These are phyloP conservation scores for Columbina picui DNA, from an alignment of 2,113 vertebrate genomes.

Conservation along the genomic window DNA sequence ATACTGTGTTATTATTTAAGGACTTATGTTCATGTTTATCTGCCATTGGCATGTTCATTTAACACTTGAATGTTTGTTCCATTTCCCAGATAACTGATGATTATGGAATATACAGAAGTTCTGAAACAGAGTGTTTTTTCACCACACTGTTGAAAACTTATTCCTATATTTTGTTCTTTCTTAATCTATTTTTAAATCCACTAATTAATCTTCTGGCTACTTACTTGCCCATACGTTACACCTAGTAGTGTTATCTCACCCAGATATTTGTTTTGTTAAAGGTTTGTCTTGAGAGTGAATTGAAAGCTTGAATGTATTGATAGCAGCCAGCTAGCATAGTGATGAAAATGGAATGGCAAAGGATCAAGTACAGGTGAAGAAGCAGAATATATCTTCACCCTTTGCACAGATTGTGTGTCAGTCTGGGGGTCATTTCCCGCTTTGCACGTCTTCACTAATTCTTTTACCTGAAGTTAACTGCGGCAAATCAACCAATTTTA, in stretches of 20 bases:
- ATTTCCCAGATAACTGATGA: not conserved
- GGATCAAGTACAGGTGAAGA: not conserved
- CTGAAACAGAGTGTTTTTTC: not conserved
- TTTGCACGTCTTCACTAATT: not conserved
- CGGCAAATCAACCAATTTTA: not conserved
- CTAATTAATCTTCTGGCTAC: constrained; percentile 10
- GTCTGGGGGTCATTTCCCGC: not conserved
- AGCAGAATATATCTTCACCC: not conserved
- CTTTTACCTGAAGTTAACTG: not conserved
- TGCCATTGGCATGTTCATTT: not conserved
- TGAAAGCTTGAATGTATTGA: not conserved
- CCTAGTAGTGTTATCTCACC: not conserved
- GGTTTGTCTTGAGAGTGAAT: not conserved
- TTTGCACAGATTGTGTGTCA: not conserved
- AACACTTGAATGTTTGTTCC: not conserved
- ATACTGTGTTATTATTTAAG: not conserved
- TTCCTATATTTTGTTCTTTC: not conserved
- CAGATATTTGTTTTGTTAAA: not conserved
- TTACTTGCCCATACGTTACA: not conserved
- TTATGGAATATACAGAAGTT: not conserved
- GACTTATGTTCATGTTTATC: not conserved
- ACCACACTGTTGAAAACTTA: not conserved
- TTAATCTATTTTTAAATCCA: not conserved
- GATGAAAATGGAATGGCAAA: not conserved
- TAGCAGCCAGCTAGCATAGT: not conserved